Percentiles rank a stretch among this genome's conserved stretches.
Evolutionary conservation across 64 coral and sea anemone species (phyloP).

Genomic region (Orbicella faveolata): DNA sequence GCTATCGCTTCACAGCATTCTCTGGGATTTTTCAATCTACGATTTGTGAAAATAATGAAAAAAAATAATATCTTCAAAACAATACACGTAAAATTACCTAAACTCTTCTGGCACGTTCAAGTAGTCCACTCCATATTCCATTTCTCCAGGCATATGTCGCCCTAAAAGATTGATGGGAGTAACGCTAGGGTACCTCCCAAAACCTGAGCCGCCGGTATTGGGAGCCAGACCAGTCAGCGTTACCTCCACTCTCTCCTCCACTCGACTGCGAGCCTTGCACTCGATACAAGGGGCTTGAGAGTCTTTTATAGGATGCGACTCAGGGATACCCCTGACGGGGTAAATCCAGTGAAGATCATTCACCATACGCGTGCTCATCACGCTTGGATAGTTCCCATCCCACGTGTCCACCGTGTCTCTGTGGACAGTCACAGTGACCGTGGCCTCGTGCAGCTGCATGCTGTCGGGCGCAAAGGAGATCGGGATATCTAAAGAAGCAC

Average conservation of each 20-base stretch:
- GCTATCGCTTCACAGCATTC: too few species aligned
- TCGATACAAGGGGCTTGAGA: conserved; percentile 88
- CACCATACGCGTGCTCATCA: conserved; percentile 72
- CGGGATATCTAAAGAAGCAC: conserved; percentile 83
- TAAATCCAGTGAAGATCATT: conserved; percentile 91
- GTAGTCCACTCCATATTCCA: conserved; percentile 77
- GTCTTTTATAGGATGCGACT: conserved; percentile 72
- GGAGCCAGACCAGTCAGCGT: conserved; percentile 86
- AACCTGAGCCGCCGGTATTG: conserved; percentile 44
- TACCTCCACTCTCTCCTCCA: conserved; percentile 88
- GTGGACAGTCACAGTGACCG: conserved; percentile 80
- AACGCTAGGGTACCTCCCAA: conserved; percentile 65
- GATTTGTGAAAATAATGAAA: too few species aligned
- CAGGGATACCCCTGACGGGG: conserved; percentile 86
- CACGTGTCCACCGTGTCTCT: conserved; percentile 52
- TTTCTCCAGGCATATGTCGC: conserved; percentile 45
- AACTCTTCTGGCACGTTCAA: conserved; percentile 92
- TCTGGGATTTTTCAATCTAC: too few species aligned
- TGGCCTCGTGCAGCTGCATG: conserved; percentile 94
- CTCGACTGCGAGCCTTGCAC: conserved; percentile 82
- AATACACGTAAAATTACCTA: conserved; percentile 44
- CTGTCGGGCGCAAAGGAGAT: conserved; percentile 95
- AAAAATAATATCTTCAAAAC: too few species aligned
- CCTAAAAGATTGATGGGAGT: conserved; percentile 79
- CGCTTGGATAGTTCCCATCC: conserved; percentile 48